phyloP scores from a whole-genome alignment of 2,888 invertebrate species.

The Azorinus chamasolen region DNA sequence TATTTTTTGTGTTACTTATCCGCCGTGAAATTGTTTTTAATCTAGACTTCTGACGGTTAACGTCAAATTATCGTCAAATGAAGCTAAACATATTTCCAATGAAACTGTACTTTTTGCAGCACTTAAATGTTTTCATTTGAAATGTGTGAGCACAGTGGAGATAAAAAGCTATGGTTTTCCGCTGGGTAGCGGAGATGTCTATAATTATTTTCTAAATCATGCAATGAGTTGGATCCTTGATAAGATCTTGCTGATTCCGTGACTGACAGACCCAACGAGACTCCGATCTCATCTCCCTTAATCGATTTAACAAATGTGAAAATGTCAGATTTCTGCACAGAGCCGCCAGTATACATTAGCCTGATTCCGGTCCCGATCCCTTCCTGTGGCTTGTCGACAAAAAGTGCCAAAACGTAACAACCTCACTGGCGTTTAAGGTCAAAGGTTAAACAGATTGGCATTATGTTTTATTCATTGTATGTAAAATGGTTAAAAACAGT shows the following conservation, averaged over 20 bases:
- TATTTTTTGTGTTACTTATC: slow-evolving; percentile 58
- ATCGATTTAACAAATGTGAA: slow-evolving; percentile 59
- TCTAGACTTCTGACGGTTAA: slow-evolving; percentile 47
- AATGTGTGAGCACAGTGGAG: slow-evolving; percentile 28
- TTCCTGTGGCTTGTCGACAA: too few species aligned
- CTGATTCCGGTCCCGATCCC: not conserved
- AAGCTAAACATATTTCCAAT: slow-evolving; percentile 56
- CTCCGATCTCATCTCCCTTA: slow-evolving; percentile 46
- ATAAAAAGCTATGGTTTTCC: slow-evolving; percentile 1
- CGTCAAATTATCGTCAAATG: slow-evolving; percentile 60
- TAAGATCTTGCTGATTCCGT: slow-evolving; percentile 54
- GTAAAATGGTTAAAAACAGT: too few species aligned
- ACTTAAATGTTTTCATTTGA: slow-evolving; percentile 48
- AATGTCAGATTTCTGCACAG: slow-evolving; percentile 27
- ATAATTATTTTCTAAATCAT: slow-evolving; percentile 63
- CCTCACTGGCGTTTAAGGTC: too few species aligned
- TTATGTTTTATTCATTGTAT: too few species aligned
- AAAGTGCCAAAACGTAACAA: too few species aligned
- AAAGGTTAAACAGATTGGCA: too few species aligned
- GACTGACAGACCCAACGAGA: slow-evolving; percentile 63
- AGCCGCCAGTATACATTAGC: slow-evolving; percentile 1
- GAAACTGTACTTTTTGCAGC: slow-evolving; percentile 30
- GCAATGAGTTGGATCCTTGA: slow-evolving; percentile 48
- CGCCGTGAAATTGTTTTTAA: slow-evolving; percentile 50
- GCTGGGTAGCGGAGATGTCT: slow-evolving; percentile 2